These are phyloP conservation scores for Lepidotrigona ventralis DNA, from an alignment of 1,140 invertebrate genomes.

Conservation along the genomic window DNA sequence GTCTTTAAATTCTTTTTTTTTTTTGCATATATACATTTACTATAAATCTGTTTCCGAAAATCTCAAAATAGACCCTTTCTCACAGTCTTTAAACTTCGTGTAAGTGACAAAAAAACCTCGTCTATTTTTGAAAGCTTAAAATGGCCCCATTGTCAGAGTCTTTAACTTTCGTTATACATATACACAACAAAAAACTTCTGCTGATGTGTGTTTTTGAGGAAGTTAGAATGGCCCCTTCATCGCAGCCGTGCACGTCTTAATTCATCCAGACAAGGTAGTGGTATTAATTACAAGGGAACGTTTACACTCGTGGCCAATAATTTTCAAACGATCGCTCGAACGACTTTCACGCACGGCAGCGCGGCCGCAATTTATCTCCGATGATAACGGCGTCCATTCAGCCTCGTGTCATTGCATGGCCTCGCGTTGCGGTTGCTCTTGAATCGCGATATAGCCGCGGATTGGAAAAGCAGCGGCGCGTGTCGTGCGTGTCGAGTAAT, in stretches of 20 bases:
- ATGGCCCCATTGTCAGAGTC: too few relatives aligned
- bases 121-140: too few relatives aligned
- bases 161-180: too few relatives aligned
- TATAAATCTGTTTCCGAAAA: too few relatives aligned
- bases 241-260: too few relatives aligned
- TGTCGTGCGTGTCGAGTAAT: conserved; percentile 32
- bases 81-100: too few relatives aligned
- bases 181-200: not conserved
- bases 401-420: not conserved
- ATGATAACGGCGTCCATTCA: conserved; percentile 17
- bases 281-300: conserved; percentile 6
- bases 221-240: too few relatives aligned
- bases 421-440: not conserved
- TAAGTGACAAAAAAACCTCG: too few relatives aligned
- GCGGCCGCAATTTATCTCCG: conserved; percentile 16
- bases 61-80: too few relatives aligned
- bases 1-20: too few relatives aligned
- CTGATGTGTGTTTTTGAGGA: too few relatives aligned
- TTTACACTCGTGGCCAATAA: not conserved
- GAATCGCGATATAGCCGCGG: not conserved
- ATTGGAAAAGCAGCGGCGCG: not conserved
- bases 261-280: not conserved
- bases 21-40: too few relatives aligned
- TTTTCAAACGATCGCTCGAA: conserved; percentile 1
- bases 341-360: conserved; percentile 8